Evolutionary conservation across 2,797 vertebrate genomes (phyloP).

Genomic region (Valencia hispanica): DNA sequence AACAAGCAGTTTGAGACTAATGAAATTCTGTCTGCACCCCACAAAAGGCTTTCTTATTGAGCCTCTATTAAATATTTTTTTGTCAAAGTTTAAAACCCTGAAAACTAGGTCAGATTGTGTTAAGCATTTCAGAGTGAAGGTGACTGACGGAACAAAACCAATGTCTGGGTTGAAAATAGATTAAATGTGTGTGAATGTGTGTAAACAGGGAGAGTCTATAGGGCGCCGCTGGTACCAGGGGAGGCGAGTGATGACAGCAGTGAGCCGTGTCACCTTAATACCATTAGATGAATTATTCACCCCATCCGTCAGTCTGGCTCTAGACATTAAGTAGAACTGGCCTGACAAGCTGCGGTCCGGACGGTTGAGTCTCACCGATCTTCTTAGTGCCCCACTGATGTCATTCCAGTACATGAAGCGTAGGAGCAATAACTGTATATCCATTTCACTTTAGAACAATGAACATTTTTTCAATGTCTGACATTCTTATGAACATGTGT

Average conservation of each 20-base stretch:
- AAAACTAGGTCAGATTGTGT: not conserved
- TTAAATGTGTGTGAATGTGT: not conserved
- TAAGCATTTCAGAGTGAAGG: slow-evolving; percentile 6
- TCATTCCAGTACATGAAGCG: not conserved
- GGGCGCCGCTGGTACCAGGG: slow-evolving; percentile 31
- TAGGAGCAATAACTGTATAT: not conserved
- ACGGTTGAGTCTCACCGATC: not conserved
- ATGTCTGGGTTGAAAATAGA: slow-evolving; percentile 3
- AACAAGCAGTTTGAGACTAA: not conserved
- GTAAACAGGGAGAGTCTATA: not conserved
- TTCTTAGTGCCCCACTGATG: slow-evolving; percentile 6
- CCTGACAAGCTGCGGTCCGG: slow-evolving; percentile 28
- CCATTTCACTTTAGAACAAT: not conserved
- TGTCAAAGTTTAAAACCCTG: not conserved
- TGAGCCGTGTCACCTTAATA: slow-evolving; percentile 58
- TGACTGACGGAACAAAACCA: slow-evolving; percentile 8
- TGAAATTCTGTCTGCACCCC: not conserved
- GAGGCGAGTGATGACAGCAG: slow-evolving; percentile 57
- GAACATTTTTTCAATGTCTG: not conserved
- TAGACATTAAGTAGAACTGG: slow-evolving; percentile 23
- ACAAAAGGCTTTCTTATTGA: not conserved
- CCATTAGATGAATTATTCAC: slow-evolving; percentile 69
- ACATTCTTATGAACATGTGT: not conserved
- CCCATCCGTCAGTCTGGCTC: slow-evolving; percentile 63
- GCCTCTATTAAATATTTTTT: not conserved